Conservation (phyloP, 2,113 vertebrate species). For the Periophthalmodon schlosseri region DNA sequence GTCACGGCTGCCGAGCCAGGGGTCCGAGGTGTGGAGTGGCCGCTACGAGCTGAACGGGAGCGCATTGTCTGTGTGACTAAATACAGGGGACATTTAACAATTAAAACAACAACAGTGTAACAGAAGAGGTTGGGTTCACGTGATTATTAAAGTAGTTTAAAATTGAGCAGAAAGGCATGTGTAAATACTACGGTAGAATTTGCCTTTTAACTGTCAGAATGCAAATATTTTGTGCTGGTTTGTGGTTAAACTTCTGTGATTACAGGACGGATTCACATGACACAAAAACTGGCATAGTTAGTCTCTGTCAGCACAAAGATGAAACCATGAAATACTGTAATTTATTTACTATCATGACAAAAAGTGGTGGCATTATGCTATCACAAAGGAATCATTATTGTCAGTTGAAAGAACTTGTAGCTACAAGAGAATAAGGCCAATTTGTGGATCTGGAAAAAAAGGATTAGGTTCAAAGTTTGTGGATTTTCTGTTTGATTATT, state of each 20-base stretch:
- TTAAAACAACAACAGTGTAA: not conserved
- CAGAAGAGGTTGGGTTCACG: not conserved
- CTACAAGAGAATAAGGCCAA: too few species aligned
- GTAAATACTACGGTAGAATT: too few species aligned
- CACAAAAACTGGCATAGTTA: not conserved
- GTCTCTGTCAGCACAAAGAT: too few species aligned
- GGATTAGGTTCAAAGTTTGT: too few species aligned
- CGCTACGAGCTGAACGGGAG: conserved; percentile 92
- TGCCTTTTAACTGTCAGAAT: too few species aligned
- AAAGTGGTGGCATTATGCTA: not conserved
- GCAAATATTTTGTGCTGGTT: not conserved
- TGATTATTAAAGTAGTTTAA: not conserved
- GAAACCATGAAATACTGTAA: too few species aligned
- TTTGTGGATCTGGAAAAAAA: too few species aligned
- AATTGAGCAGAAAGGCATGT: not conserved
- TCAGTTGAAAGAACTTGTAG: too few species aligned
- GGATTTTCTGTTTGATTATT: too few species aligned
- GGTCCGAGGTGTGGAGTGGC: conserved; percentile 93
- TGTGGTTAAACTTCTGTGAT: not conserved
- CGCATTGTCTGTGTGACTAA: conserved; percentile 87
- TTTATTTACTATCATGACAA: not conserved
- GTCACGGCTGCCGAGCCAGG: conserved; percentile 94
- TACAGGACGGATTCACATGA: not conserved
- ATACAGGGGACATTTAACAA: not conserved
- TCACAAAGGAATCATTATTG: too few species aligned